Evolutionary conservation across 2,888 invertebrate genomes (phyloP).

Genomic region (Trichogramma dendrolimi): DNA sequence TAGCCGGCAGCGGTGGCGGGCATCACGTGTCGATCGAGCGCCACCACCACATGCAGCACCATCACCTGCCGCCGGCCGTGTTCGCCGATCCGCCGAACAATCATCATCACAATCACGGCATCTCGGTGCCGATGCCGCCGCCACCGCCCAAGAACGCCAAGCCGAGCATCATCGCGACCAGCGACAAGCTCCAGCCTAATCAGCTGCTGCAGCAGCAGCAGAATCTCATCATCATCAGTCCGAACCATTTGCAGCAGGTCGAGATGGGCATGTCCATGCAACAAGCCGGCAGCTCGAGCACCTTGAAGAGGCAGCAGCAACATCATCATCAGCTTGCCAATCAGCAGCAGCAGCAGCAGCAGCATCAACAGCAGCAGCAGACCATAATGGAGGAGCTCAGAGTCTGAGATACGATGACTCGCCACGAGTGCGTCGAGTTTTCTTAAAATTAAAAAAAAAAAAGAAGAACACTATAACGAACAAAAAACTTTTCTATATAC

Average conservation of each 20-base stretch:
- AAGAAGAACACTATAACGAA: no score
- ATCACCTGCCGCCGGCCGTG: slow-evolving; percentile 71
- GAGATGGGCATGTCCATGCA: slow-evolving; percentile 66
- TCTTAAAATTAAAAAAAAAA: no score
- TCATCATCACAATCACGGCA: slow-evolving; percentile 33
- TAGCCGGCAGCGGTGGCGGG: no score
- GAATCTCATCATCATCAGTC: slow-evolving; percentile 56
- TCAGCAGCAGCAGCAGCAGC: slow-evolving; percentile 38
- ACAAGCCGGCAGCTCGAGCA: slow-evolving; percentile 62
- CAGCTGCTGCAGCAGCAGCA: slow-evolving; percentile 33
- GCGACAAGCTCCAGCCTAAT: slow-evolving; percentile 12
- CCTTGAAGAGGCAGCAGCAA: slow-evolving; percentile 61
- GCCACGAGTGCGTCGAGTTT: slow-evolving; percentile 14
- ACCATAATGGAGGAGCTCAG: slow-evolving; percentile 79
- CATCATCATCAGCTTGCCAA: slow-evolving; percentile 48
- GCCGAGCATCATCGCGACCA: slow-evolving; percentile 54
- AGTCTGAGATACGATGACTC: slow-evolving; percentile 63
- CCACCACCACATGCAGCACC: slow-evolving; percentile 70
- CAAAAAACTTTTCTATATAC: no score
- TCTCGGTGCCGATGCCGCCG: slow-evolving; percentile 60
- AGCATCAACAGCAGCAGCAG: slow-evolving; percentile 51
- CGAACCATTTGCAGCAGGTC: slow-evolving; percentile 66
- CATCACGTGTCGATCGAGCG: slow-evolving; percentile 37
- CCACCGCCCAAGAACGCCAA: slow-evolving; percentile 73
- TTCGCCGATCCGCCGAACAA: slow-evolving; percentile 76